phyloP scores from a whole-genome alignment of 1,140 invertebrate genomes.

The Drosophila parvula region DNA sequence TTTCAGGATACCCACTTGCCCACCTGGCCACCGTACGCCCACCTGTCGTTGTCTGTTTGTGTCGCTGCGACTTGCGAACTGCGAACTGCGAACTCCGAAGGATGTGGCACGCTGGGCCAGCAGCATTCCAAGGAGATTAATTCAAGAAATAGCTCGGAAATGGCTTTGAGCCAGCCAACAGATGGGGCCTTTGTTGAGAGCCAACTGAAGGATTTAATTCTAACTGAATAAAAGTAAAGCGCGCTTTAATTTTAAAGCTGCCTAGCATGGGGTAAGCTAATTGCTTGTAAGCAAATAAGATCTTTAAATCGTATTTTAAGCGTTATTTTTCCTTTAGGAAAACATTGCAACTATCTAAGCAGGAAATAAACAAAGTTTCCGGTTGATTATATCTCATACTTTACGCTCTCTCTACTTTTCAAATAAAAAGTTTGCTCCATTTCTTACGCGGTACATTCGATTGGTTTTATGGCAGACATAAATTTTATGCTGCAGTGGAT shows the following conservation, averaged over 20 bases:
- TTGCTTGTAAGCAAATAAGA: too few species aligned
- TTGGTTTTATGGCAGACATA: constrained; percentile 22
- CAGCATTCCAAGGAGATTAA: constrained; percentile 39
- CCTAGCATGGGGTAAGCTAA: not conserved
- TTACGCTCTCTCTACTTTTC: constrained; percentile 1
- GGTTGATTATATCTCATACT: not conserved
- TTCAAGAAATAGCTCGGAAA: constrained; percentile 25
- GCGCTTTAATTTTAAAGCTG: not conserved
- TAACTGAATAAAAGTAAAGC: not conserved
- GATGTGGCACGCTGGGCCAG: constrained; percentile 30
- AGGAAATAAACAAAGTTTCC: not conserved
- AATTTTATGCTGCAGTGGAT: constrained; percentile 32
- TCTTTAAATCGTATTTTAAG: too few species aligned
- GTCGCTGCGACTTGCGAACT: not conserved
- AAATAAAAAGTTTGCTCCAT: constrained; percentile 7
- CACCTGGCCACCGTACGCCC: not conserved
- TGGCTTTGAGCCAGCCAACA: constrained; percentile 14
- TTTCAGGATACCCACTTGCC: constrained; percentile 35
- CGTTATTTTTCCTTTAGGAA: too few species aligned
- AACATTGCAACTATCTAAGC: not conserved
- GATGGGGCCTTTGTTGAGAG: constrained; percentile 24
- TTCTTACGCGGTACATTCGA: constrained; percentile 11
- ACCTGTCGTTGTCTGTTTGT: constrained; percentile 34
- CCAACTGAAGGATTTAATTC: constrained; percentile 22
- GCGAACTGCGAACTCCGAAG: not conserved